These are phyloP conservation scores for Mus spicilegus DNA, from an alignment of 2,113 vertebrate genomes.

Conservation along the genomic window DNA sequence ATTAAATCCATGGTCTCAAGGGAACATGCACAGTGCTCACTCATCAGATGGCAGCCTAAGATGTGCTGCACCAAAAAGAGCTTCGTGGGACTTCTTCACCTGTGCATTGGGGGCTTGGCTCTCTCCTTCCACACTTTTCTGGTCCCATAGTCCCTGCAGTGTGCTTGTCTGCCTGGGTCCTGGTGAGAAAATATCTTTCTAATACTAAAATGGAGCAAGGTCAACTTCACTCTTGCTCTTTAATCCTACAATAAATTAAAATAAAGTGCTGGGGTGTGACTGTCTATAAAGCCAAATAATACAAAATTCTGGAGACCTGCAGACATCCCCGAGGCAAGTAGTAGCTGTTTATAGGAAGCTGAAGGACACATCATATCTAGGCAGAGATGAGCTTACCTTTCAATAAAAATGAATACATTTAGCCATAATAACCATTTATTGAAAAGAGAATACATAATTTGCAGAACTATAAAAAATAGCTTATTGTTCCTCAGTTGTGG, in stretches of 20 bases:
- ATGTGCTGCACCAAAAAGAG: neutral
- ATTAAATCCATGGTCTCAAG: neutral
- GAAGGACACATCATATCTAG: constrained; percentile 48
- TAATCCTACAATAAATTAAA: constrained; percentile 66
- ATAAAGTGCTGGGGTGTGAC: neutral
- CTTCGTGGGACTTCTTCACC: neutral
- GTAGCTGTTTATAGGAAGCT: neutral
- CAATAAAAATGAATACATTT: constrained; percentile 61
- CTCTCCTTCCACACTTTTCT: neutral
- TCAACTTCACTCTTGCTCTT: constrained; percentile 55
- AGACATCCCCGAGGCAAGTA: neutral
- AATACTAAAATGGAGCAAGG: constrained; percentile 64
- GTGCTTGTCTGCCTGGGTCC: neutral
- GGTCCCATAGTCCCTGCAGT: neutral
- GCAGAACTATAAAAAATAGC: constrained; percentile 33
- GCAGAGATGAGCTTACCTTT: constrained; percentile 40
- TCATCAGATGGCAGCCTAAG: neutral
- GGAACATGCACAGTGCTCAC: neutral
- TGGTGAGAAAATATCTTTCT: constrained; percentile 56
- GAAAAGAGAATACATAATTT: constrained; percentile 55
- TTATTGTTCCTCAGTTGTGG: neutral
- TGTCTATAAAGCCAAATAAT: constrained; percentile 50
- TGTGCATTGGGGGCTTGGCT: neutral
- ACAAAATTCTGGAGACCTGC: constrained; percentile 34
- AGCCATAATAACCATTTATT: constrained; percentile 36